Base-by-base conservation (phyloP, 1,140 invertebrate genomes). In the Dreissena rostriformis region DNA sequence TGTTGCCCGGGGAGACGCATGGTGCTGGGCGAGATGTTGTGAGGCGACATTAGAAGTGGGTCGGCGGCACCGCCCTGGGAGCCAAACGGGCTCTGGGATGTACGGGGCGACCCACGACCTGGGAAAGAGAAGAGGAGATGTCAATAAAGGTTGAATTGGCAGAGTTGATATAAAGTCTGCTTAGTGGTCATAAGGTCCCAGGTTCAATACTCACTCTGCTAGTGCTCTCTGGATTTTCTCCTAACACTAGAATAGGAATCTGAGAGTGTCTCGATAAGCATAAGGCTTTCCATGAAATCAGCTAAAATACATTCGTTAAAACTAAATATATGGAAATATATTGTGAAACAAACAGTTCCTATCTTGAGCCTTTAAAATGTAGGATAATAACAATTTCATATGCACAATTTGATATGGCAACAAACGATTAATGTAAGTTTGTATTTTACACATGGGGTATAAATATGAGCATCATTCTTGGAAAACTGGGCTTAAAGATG, bases 1-100 rank as follows among this genome's bases (percentile, higher is more conserved):
- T 61, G 57, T 61, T 61, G 90, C 68, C 82, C 86, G 0, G 87
- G 68, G 28, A 79, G 88, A 67, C 86, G 86, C 4, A 84, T 71
- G 11, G 86, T 79, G 81, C 88, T 88, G 8, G 91, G 91, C 0
- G 90, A 91, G 66, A 91, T 86, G 22, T 86, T 85, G 57, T 91
- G 88, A 7, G 91, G 91, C 0, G 91, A 93, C 82, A 92, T 97
- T 81, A 97, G 94, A 96, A 97, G 96, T 8, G 97, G 96, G 94
- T 92, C 92, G 29, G 80, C 81, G 5, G 85, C 88, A 22, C 86
- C 87, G 39, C 39, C 39, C 8, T 39, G 39, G 51, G 85, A 88
- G 17, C 88, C 88, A 84, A 89, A 92, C 12, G 90, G 91, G 79
- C 90, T 91, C 53, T 91, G 90, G 22, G 91, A 89, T 24, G 86